Evolutionary conservation across 2,888 invertebrate genomes (phyloP), one percentile per base, ranked within the genome.

Genomic region (Agrypnus murinus): DNA sequence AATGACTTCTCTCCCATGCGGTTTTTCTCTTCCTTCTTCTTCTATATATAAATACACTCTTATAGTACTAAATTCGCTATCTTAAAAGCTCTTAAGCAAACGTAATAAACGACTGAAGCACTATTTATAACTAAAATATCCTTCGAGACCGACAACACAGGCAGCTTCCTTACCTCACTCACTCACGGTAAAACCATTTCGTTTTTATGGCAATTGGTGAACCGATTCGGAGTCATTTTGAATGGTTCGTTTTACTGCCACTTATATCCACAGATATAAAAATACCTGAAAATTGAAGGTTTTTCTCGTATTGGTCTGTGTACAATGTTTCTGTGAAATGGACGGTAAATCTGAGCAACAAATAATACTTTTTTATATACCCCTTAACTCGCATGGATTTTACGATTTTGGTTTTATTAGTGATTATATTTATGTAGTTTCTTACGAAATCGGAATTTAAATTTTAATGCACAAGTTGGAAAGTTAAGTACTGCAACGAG

Each of bases 161-260:
- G 36, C 45, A 48, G 58, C 59, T 66, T 66, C 66, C 59, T 66
- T 59, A 19, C 31, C n/a, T 19, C 36, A 38, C 34, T 65, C n/a
- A 6, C 55, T 55, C 32, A 15, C 64, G 8, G 38, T 15, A 34
- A 48, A 57, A 25, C 46, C 45, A 48, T 57, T 69, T 64, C 63
- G 57, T 40, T 69, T 69, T 71, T 66, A 71, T 71, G 71, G 62
- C 65, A 60, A 65, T 70, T 55, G 60, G 65, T 66, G 50, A 71
- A 66, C 65, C 57, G 48, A 63, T 64, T 69, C 57, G 57, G 45
- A 50, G 34, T 63, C 50, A 57, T 53, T 69, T 57, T 36, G 50
- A 57, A 65, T 66, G 57, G 48, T 43, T 65, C 71, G 53, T 71
- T 71, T 71, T 71, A 71, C 53, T 65, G 45, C 71, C 65, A 65